Conservation (phyloP, 53 echinoderm and acorn worm species). For the Paracentrotus lividus region DNA sequence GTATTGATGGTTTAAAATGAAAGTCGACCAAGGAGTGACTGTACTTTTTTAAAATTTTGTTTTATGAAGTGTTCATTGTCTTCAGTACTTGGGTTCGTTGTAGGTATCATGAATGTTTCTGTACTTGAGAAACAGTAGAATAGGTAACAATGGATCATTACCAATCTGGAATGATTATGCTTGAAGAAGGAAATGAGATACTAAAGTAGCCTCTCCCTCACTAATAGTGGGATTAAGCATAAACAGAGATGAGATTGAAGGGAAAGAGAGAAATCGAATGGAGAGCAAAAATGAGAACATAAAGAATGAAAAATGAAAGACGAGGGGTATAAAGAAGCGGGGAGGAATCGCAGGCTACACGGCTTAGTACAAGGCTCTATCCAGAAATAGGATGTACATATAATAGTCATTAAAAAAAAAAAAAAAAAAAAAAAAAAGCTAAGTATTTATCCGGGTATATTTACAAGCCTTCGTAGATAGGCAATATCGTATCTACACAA, state of each 20-base stretch:
- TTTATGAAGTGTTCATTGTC: constrained; percentile 16
- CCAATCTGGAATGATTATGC: not conserved
- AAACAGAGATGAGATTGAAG: not conserved
- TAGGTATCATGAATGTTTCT: not conserved
- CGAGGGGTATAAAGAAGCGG: not conserved
- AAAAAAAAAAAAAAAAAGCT: not conserved
- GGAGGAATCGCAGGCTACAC: no score
- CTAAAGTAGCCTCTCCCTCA: not conserved
- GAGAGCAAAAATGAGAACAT: not conserved
- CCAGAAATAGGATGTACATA: no score
- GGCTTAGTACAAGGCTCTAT: no score
- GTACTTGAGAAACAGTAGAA: not conserved
- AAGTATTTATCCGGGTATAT: no score
- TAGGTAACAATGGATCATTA: constrained; percentile 1
- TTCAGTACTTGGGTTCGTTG: not conserved
- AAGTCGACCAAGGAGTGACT: constrained; percentile 11
- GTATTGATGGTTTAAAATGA: not conserved
- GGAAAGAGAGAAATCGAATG: not conserved
- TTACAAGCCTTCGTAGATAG: no score
- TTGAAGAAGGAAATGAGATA: not conserved
- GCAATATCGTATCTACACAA: no score
- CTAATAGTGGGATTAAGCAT: not conserved
- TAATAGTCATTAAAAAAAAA: no score
- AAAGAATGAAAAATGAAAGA: not conserved
- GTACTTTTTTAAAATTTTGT: no score